Evolutionary conservation across 2,113 vertebrate genomes (phyloP), one percentile per base, ranked within the genome.

Genomic region (Zosterops borbonicus): DNA sequence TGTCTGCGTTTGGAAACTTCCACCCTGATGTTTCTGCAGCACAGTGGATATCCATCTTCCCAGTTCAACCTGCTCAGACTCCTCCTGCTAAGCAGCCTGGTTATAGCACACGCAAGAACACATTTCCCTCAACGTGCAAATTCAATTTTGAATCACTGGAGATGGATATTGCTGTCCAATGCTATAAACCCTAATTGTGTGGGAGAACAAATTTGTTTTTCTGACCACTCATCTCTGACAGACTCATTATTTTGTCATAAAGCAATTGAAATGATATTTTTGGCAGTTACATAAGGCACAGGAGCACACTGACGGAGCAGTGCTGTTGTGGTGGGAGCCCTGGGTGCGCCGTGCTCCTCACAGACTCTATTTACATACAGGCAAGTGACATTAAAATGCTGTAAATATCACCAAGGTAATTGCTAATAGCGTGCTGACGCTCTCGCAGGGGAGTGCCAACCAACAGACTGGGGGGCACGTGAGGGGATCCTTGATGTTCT

Each of bases 191-290:
- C 92, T 97, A 95, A 95, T 83, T 78, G 81, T 86, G 95, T 87
- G 86, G 95, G 94, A 97, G 95, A 93, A 89, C 74, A 94, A 94
- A 93, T 90, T 95, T 96, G 88, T 60, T 55, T 89, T 93, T 90
- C 79, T 95, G 94, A 80, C 74, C 95, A 60, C 95, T 97, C 81
- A 78, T 96, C 96, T 97, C 93, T 97, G 96, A 96, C 95, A 96
- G 94, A 96, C 91, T 98, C 91, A 90, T 97, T 96, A 94, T 95
- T 95, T 94, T 94, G 95, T 96, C 94, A 82, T 87, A 95, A 73
- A 87, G 87, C 86, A 92, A 96, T 31, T 81, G 89, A 75, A 58
- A 65, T 60, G 81, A 55, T 93, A 92, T 95, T 95, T 96, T 67
- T 93, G 93, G 92, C 91, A 93, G 92, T 96, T 92, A 71, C 77